Base-by-base conservation (phyloP, 2,113 vertebrate species). In the Myrmophylax atrothorax region DNA sequence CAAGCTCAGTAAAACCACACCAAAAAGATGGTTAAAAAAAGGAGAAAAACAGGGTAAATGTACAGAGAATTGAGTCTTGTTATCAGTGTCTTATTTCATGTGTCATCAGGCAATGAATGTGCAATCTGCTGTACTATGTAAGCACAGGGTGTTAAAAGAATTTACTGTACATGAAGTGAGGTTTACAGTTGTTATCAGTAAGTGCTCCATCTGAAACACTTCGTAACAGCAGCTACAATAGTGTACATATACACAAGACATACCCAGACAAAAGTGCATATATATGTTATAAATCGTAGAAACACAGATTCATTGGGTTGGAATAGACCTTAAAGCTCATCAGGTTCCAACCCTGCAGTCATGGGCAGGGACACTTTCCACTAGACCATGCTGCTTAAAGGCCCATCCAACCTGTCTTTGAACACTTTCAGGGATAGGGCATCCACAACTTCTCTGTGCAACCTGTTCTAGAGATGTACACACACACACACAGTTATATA, bases 141-240 rank as follows among this genome's bases (percentile, higher is more conserved):
- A 84, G 86, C 37, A 89, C 26, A 82, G 50, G 58, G 24, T 85
- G 58, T 89, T 89, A 91, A 66, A 89, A 91, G 63, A 94, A 83
- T 92, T 94, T 94, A 75, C 77, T 80, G 52, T 70, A 38, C 38
- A 85, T 13, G 33, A 87, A 82, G 38, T 56, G 75, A 88, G 64
- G 55, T 84, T 88, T 90, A 75, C 44, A 42, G 73, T 24, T 69
- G 59, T 85, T 92, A 83, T 47, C 84, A 77, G 59, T 70, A 87
- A 89, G 63, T 56, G 56, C 53, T 93, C 85, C 78, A 63, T 79
- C 83, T 94, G 77, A 91, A 97, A 96, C 66, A 69, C 46, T 91
- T 87, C 55, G 37, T n/a, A 87, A 38, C 38, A 91, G 46, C 70
- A 94, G 75, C 82, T 94, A 80, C 90, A 76, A 13, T 7, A 81